Percentiles rank a stretch among this genome's conserved stretches.
Evolutionary conservation across 2,113 vertebrate genomes (phyloP).

Genomic region (Oenanthe oenanthe): DNA sequence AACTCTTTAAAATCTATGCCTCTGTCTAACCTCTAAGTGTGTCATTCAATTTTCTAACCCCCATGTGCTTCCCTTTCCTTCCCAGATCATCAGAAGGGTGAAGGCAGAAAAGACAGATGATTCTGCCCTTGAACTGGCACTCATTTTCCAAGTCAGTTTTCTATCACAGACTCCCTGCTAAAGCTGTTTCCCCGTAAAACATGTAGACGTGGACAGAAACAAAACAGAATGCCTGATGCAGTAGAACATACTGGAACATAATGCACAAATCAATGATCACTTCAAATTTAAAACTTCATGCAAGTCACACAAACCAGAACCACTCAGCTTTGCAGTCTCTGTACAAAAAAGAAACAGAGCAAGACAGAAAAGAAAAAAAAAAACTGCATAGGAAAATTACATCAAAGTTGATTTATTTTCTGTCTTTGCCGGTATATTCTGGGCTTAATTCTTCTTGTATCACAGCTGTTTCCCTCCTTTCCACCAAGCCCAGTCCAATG

Average conservation of each 20-base stretch:
- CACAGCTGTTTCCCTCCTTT: not conserved
- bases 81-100: not conserved
- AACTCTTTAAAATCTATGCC: not conserved
- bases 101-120: not conserved
- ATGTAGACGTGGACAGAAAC: not conserved
- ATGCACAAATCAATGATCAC: conserved; percentile 30
- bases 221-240: conserved; percentile 3
- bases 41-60: not conserved
- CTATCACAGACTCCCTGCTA: not conserved
- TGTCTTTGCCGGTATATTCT: not conserved
- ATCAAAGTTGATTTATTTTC: conserved; percentile 31
- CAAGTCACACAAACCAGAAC: conserved; percentile 28
- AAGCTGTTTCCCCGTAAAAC: conserved; percentile 16
- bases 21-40: not conserved
- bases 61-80: not conserved
- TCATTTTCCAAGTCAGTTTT: conserved; percentile 16
- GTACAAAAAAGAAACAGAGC: not conserved
- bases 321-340: not conserved
- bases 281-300: conserved; percentile 36
- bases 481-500: not conserved
- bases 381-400: not conserved
- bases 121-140: not conserved
- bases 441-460: conserved; percentile 5
- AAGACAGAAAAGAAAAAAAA: not conserved
- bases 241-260: conserved; percentile 1